These are phyloP conservation scores for Scomber colias DNA, from an alignment of 2,113 vertebrate genomes.

Conservation along the genomic window DNA sequence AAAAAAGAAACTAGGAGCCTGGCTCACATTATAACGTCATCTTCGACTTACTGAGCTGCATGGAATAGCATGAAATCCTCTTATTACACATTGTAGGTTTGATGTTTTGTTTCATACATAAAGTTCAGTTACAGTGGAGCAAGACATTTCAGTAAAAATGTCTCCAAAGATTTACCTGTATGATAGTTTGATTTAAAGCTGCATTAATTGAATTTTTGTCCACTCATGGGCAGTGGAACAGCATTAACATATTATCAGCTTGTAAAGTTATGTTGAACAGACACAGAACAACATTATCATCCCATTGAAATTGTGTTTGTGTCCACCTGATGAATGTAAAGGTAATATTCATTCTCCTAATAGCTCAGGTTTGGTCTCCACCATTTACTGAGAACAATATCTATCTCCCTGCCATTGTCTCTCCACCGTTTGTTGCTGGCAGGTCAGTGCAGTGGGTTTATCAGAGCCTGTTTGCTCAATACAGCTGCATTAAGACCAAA, in stretches of 20 bases:
- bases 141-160: background rate
- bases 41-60: background rate
- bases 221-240: background rate
- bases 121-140: background rate
- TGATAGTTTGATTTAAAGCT: background rate
- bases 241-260: background rate
- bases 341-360: no score
- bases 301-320: no score
- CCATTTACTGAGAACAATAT: background rate
- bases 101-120: background rate
- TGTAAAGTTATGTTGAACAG: no score
- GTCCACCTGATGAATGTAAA: no score
- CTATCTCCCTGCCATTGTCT: background rate
- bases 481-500: constrained; percentile 14
- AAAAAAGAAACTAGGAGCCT: no score
- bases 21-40: background rate
- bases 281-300: no score
- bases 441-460: no score
- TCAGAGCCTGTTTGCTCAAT: background rate
- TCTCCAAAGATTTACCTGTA: background rate
- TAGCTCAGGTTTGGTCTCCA: background rate
- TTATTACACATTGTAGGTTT: background rate
- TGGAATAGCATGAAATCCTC: background rate
- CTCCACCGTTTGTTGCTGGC: no score
- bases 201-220: background rate